Percentiles rank a stretch among this genome's conserved stretches.
phyloP scores from a whole-genome alignment of 2,113 vertebrate species.

The Proterorhinus semilunaris region DNA sequence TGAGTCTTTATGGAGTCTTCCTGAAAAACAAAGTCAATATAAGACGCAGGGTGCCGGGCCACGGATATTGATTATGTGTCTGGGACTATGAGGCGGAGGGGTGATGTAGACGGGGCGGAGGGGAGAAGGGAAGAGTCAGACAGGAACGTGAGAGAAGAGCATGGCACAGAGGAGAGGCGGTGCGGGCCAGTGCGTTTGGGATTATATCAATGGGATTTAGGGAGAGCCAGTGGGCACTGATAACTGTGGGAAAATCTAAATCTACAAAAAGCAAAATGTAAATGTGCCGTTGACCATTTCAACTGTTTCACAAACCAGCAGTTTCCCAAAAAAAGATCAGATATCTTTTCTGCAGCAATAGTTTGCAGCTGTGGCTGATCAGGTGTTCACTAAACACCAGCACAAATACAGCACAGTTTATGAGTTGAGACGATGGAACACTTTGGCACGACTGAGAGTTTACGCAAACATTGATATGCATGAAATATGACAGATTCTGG shows the following conservation, averaged over 20 bases:
- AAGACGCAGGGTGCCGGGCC: conserved; percentile 59
- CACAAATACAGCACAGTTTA: no score
- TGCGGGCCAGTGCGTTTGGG: conserved; percentile 10
- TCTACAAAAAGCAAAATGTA: no score
- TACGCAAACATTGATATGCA: no score
- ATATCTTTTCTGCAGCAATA: no score
- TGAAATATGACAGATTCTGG: no score
- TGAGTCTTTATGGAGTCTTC: conserved; percentile 77
- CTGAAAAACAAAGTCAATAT: conserved; percentile 80
- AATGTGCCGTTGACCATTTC: no score
- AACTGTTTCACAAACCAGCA: no score
- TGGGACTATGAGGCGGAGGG: conserved; percentile 57
- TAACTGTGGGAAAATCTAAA: conserved; percentile 21
- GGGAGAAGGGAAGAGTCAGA: conserved; percentile 15
- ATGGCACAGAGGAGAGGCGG: conserved; percentile 11
- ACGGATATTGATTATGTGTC: conserved; percentile 75
- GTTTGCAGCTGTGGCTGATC: no score
- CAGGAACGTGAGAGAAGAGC: conserved; percentile 2
- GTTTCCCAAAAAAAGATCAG: no score
- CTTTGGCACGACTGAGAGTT: no score
- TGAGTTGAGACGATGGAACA: no score
- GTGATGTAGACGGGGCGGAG: conserved; percentile 23
- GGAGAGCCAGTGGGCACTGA: conserved; percentile 29
- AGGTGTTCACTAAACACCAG: no score
- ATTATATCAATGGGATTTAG: conserved; percentile 44